Evolutionary conservation across 35 echinoderm and acorn worm genomes (phyloP), one percentile per base, ranked within the genome.

Genomic region (Heliocidaris erythrogramma): DNA sequence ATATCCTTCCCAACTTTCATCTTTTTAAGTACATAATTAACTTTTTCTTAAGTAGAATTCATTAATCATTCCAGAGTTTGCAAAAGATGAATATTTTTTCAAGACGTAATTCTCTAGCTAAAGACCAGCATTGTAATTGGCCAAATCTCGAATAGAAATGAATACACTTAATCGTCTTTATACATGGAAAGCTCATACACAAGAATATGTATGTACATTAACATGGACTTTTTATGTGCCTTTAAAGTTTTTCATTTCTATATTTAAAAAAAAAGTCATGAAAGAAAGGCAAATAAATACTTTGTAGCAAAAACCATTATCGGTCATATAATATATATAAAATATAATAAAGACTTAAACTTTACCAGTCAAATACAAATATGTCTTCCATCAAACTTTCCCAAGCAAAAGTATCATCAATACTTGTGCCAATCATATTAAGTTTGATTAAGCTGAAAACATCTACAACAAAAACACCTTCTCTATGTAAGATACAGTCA

Each of bases 221-320:
- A n/a, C 5, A 78, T 27, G 27, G 35, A 7, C 52, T 56, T n/a
- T 18, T 42, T 1, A 42, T 78, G 65, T 78, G 65, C 65, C 65
- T 78, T 78, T 78, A 18, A 78, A 78, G 27, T 78, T 12, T 29
- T 24, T 27, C 18, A 78, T 21, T 78, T 24, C 21, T 27, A 27
- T 18, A 78, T 78, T 78, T n/a, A n/a, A 56, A 78, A 78, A 42
- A 78, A 78, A 78, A 24, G 0, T 78, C 65, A 27, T 27, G 65
- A 78, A 78, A 21, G 65, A 89, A 89, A 89, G 87, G 87, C 87
- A 89, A 89, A 89, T 89, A 47, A 89, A 89, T 89, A 89, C 6
- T 30, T 47, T 47, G 32, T 89, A 89, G 87, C 87, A 89, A 89
- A 89, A 47, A 48, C 7, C 7, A 78, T 78, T 27, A n/a, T 7